These are phyloP conservation scores for Ceratosolen fusciceps DNA, from an alignment of 1,140 invertebrate genomes.

Conservation along the genomic window DNA sequence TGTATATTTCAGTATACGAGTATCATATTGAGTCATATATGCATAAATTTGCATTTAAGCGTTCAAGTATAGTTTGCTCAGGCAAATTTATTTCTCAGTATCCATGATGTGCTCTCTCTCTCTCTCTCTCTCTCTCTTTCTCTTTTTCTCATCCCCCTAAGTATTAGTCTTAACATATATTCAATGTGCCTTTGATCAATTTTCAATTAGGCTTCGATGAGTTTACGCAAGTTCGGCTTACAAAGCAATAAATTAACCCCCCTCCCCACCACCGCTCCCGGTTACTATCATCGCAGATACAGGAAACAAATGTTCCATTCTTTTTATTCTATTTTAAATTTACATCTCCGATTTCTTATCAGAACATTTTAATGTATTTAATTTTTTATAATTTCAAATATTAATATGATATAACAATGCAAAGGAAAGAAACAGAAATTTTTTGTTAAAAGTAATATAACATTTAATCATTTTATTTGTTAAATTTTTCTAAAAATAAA, in stretches of 20 bases:
- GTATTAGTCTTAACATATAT: not conserved
- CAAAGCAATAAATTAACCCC: slow-evolving; percentile 23
- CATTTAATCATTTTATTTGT: too few relatives aligned
- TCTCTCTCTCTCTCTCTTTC: not conserved
- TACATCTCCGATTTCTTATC: not conserved
- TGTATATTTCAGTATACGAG: not conserved
- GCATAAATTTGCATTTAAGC: not conserved
- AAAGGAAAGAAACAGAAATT: too few relatives aligned
- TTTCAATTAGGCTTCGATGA: not conserved
- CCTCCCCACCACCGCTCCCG: not conserved
- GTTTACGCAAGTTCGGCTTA: not conserved
- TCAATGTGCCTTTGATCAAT: slow-evolving; percentile 34
- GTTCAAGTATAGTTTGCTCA: not conserved
- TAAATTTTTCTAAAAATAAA: too few relatives aligned
- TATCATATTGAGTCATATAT: not conserved
- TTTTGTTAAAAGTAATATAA: too few relatives aligned
- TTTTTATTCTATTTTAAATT: not conserved
- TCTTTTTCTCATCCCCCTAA: not conserved
- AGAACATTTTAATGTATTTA: not conserved
- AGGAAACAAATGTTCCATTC: not conserved
- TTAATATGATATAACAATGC: too few relatives aligned
- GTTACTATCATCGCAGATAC: not conserved
- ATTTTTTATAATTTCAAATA: too few relatives aligned
- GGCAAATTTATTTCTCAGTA: not conserved
- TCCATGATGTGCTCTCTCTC: not conserved